Conservation (phyloP, 2,113 vertebrate species). For the Chaetodon trifascialis region DNA sequence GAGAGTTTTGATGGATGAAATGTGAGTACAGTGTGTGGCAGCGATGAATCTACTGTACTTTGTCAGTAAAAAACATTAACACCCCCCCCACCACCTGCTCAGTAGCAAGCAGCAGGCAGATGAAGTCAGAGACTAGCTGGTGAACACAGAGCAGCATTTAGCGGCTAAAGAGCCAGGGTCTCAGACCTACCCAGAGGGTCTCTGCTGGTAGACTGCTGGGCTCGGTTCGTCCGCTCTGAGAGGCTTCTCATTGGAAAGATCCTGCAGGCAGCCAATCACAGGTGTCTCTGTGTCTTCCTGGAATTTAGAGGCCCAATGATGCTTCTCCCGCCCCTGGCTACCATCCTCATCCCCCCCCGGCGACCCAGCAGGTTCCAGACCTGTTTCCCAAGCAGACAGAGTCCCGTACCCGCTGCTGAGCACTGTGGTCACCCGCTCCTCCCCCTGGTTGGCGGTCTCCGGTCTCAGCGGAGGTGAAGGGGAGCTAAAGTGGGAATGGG, state of each 20-base stretch:
- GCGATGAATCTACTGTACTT: too few relatives aligned
- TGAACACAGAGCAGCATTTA: neutral
- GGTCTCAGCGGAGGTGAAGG: conserved; percentile 69
- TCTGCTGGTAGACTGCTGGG: conserved; percentile 59
- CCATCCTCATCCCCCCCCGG: conserved; percentile 23
- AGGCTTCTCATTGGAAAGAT: conserved; percentile 27
- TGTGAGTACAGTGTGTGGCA: too few relatives aligned
- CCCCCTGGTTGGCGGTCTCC: conserved; percentile 67
- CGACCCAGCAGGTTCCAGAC: conserved; percentile 41
- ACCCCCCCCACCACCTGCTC: neutral
- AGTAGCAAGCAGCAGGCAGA: too few relatives aligned
- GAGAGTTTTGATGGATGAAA: neutral
- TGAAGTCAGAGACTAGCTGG: neutral
- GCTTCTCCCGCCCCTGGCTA: conserved; percentile 35
- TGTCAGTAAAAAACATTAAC: too few relatives aligned
- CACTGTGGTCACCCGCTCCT: conserved; percentile 75
- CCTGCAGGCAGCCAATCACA: conserved; percentile 32
- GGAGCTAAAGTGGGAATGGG: conserved; percentile 71
- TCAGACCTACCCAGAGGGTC: conserved; percentile 65
- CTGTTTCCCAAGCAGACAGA: conserved; percentile 83
- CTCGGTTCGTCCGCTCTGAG: conserved; percentile 8
- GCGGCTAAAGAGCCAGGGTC: neutral
- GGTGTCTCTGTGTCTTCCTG: conserved; percentile 42
- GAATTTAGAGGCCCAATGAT: conserved; percentile 40
- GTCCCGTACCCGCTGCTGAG: conserved; percentile 92